Base-by-base conservation (phyloP, 2,113 vertebrate genomes). In the Morone saxatilis region DNA sequence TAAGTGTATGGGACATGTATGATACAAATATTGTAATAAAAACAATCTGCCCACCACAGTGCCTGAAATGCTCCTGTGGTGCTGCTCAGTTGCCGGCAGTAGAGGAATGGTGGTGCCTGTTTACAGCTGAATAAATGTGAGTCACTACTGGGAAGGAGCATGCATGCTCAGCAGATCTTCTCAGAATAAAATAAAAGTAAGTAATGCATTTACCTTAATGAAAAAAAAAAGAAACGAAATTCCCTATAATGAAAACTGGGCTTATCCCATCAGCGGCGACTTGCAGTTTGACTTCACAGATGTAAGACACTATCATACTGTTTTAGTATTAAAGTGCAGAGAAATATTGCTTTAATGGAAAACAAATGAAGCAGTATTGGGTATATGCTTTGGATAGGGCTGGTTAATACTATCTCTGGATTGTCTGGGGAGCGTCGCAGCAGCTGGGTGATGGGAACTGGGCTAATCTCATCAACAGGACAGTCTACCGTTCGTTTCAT, bases 121-220 rank as follows among this genome's bases (percentile, higher is more conserved):
- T 77, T 77, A 48, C 41, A 50, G 38, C 71, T 66, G 50, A 40
- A 40, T 51, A 22, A 62, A 70, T 54, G 13, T 48, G 57, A 43
- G 14, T 40, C 22, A 10, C 16, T 11, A 10, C 62, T 38, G 48
- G 16, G 31, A 20, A 31, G 69, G 19, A 53, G 7, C 57, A n/a
- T 68, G 63, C 81, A 60, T 22, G 36, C 56, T 84, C 86, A 85
- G 88, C 86, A 78, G 47, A 81, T 76, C 14, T 53, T 60, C n/a
- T 56, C 43, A 38, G 56, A 77, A 80, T 78, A 67, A 80, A 77
- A 81, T 78, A 43, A 70, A 86, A 22, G 25, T 69, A 80, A 87
- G 78, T 82, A 89, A 89, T 80, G 68, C 10, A 86, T 86, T 90
- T 80, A 89, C 59, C 78, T 65, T 65, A 48, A 90, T 84, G 65